Base-by-base conservation (phyloP, 2,113 vertebrate species). In the Oxyruncus cristatus region DNA sequence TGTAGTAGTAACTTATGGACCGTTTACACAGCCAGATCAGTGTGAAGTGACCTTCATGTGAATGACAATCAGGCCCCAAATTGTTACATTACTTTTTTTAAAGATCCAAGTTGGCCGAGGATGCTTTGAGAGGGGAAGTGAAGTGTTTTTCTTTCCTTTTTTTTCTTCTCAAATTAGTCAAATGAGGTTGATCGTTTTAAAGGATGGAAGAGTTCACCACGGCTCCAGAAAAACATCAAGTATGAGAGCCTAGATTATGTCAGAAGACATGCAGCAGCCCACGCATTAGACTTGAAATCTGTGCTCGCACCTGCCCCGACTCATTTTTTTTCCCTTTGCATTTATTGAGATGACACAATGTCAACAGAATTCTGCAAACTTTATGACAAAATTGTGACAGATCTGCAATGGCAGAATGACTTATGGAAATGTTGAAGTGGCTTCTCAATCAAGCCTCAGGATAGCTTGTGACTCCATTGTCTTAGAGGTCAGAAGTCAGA, bases 221-320 rank as follows among this genome's bases (percentile, higher is more conserved):
- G 9, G 92, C 97, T 97, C 95, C 95, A 97, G 97, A 97, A 97
- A 97, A 97, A 97, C 95, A 97, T 97, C 96, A 95, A 97, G 96
- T 97, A 96, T 94, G 94, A 97, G 95, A 97, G 97, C 97, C 95
- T 97, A 95, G 95, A 97, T 97, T 97, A 97, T 97, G 97, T 97
- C 97, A 97, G 97, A 96, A 97, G 97, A 97, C 96, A 97, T 97
- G 96, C 97, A 97, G 97, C 97, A 97, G 95, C 97, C 97, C 97
- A 97, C 97, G 97, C 97, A 97, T 97, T 97, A 97, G 97, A 97
- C 97, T 97, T 97, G 96, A 97, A 97, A 97, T 97, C 97, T 97
- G 97, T 97, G 97, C 97, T 97, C 63, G 16, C 97, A 97, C 97
- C 97, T 97, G 97, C 97, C 97, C 97, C 95, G 56, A 93, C 95